Conservation (phyloP, 2,113 vertebrate genomes). For the Cephalopterus ornatus region DNA sequence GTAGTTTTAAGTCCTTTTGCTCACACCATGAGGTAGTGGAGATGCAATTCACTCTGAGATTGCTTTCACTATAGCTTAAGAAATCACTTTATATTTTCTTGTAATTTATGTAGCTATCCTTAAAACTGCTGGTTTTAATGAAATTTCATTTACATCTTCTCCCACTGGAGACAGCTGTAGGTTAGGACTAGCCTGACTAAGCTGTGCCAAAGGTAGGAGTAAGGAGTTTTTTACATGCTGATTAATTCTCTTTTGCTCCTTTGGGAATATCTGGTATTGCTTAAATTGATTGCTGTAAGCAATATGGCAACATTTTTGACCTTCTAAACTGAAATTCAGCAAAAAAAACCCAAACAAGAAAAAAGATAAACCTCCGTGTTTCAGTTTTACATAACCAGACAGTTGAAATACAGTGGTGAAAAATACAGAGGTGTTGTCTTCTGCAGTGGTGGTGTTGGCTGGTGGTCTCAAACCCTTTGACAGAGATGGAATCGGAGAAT, state of each 20-base stretch:
- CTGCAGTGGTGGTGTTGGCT: not conserved
- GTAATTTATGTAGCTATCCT: slow-evolving; percentile 52
- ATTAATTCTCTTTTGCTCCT: slow-evolving; percentile 69
- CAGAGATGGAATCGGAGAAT: not conserved
- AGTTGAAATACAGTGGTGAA: not conserved
- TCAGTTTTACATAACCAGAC: slow-evolving; percentile 15
- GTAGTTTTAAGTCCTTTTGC: not conserved
- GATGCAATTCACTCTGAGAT: not conserved
- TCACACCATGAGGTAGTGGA: not conserved
- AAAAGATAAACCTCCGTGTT: not conserved
- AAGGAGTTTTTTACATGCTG: slow-evolving; percentile 71
- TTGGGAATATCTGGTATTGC: slow-evolving; percentile 68
- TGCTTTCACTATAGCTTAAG: not conserved
- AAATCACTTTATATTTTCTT: not conserved
- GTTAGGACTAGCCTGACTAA: slow-evolving; percentile 70
- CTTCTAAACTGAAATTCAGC: slow-evolving; percentile 66
- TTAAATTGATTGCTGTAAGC: slow-evolving; percentile 74
- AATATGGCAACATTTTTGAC: slow-evolving; percentile 70
- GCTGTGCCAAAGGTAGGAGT: slow-evolving; percentile 71
- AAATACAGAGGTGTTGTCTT: not conserved
- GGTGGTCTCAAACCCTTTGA: not conserved
- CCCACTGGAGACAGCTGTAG: slow-evolving; percentile 69
- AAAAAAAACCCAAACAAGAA: not conserved
- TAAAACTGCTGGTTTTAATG: slow-evolving; percentile 64
- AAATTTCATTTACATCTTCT: slow-evolving; percentile 70